Evolutionary conservation across 2,797 vertebrate species (phyloP).

Genomic region (Anas bahamensis): DNA sequence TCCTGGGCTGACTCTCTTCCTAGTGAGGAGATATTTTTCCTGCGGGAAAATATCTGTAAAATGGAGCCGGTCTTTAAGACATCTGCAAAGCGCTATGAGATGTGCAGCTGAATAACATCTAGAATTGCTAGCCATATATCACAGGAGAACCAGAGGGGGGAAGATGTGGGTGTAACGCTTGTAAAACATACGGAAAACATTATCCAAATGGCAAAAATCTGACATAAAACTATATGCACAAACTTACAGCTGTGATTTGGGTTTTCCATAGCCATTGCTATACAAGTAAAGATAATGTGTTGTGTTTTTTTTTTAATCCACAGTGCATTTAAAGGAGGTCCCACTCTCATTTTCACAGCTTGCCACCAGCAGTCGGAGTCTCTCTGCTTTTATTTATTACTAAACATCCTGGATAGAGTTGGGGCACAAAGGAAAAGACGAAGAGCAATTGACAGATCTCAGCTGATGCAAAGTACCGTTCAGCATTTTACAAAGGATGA

Average conservation of each 20-base stretch:
- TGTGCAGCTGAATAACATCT: neutral
- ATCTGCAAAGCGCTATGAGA: neutral
- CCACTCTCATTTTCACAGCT: neutral
- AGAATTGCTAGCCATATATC: neutral
- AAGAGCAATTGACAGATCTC: neutral
- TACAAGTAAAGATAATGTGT: neutral
- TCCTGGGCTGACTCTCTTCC: neutral
- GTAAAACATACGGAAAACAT: constrained; percentile 27
- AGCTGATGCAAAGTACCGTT: neutral
- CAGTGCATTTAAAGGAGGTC: neutral
- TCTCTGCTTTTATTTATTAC: neutral
- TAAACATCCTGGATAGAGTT: neutral
- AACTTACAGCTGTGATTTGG: neutral
- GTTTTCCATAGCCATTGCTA: neutral
- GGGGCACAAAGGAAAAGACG: neutral
- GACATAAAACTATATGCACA: neutral
- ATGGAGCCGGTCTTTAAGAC: neutral
- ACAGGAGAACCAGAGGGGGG: neutral
- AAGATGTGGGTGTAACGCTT: neutral
- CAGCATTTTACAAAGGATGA: constrained; percentile 4
- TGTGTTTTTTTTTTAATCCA: neutral
- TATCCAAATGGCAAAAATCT: constrained; percentile 26
- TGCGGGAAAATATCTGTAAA: neutral
- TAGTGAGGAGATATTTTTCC: neutral
- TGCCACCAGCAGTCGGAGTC: neutral